Percentiles rank a stretch among this genome's conserved stretches.
phyloP scores from a whole-genome alignment of 2,113 vertebrate genomes.

The Nesoenas mayeri region DNA sequence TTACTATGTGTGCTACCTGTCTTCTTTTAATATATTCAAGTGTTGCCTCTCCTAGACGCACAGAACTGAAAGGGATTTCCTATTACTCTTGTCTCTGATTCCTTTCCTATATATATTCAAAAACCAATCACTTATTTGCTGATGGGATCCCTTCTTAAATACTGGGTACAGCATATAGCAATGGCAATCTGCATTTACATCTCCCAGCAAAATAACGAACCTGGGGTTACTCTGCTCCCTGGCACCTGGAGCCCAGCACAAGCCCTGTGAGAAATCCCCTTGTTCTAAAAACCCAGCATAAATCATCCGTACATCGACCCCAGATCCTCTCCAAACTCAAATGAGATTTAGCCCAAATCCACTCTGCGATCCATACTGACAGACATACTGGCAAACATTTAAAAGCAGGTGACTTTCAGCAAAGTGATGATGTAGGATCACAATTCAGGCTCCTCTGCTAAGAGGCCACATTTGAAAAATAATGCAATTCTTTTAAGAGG shows the following conservation, averaged over 20 bases:
- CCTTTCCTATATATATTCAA: background rate
- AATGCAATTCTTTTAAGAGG: background rate
- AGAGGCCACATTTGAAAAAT: background rate
- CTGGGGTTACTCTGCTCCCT: background rate
- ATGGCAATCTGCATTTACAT: background rate
- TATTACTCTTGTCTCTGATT: background rate
- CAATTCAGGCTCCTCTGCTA: background rate
- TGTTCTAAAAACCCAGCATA: background rate
- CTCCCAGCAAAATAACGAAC: background rate
- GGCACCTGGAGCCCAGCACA: background rate
- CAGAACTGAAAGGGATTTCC: constrained; percentile 29
- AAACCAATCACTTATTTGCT: background rate
- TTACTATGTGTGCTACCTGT: constrained; percentile 46
- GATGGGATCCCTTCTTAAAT: background rate
- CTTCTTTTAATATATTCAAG: constrained; percentile 32
- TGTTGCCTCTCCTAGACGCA: constrained; percentile 25
- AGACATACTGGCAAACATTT: background rate
- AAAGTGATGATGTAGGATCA: rapidly evolving
- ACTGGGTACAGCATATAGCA: background rate
- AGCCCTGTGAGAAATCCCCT: background rate
- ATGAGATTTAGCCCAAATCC: background rate
- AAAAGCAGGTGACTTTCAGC: background rate
- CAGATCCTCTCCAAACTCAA: rapidly evolving
- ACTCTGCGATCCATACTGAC: background rate
- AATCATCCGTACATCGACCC: background rate